Evolutionary conservation across 2,797 vertebrate genomes (phyloP).

Genomic region (Periophthalmus magnuspinnatus): DNA sequence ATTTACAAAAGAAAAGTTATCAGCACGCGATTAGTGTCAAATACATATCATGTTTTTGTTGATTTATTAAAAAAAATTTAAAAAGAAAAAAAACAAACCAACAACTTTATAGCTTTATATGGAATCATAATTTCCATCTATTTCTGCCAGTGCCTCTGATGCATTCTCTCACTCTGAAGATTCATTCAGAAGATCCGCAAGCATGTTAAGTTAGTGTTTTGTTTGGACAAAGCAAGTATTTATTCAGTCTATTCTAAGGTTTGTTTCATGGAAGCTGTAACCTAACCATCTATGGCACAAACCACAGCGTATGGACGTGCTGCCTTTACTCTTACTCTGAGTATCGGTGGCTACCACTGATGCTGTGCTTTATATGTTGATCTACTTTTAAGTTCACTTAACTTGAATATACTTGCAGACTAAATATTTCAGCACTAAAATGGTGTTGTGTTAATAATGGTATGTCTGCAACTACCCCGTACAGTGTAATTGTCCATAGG

Average conservation of each 20-base stretch:
- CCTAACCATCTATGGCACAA: not conserved
- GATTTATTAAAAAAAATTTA: too few relatives aligned
- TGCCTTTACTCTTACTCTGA: not conserved
- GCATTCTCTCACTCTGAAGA: too few relatives aligned
- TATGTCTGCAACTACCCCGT: not conserved
- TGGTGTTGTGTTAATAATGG: not conserved
- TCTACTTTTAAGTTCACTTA: not conserved
- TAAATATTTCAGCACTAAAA: not conserved
- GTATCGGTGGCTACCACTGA: not conserved
- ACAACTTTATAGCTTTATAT: too few relatives aligned
- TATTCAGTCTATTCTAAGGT: not conserved
- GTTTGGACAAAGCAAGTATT: not conserved
- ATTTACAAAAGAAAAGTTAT: conserved; percentile 5
- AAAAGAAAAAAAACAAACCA: too few relatives aligned
- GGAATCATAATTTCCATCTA: too few relatives aligned
- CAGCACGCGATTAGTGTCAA: not conserved
- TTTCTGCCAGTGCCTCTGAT: too few relatives aligned
- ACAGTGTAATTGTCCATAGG: not conserved
- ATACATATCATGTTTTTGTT: not conserved
- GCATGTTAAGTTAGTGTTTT: not conserved
- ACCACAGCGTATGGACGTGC: too few relatives aligned
- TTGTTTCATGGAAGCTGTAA: not conserved
- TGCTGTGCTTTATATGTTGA: not conserved
- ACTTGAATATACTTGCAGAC: not conserved
- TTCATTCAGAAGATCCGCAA: too few relatives aligned